A percentile compares a stretch with the other conserved stretches of the same genome.
Conservation (phyloP, 64 coral and sea anemone genomes). For the Orbicella faveolata region DNA sequence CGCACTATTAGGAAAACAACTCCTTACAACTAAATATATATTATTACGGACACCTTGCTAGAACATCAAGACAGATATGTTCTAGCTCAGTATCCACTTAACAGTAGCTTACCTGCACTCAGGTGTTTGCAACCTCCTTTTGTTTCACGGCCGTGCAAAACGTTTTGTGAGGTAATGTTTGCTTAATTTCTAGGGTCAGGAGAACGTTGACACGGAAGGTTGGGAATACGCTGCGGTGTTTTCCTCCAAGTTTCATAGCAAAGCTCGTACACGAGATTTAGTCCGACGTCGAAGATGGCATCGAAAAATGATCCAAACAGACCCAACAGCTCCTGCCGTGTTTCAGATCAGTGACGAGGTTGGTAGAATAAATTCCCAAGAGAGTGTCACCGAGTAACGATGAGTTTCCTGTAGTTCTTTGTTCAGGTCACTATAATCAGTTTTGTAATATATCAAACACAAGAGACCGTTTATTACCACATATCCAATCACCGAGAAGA, state of each 20-base stretch:
- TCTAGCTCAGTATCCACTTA: too few relatives aligned
- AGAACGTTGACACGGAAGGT: slow-evolving; percentile 79
- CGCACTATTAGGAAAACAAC: too few relatives aligned
- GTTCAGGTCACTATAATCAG: too few relatives aligned
- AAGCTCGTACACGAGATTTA: slow-evolving; percentile 73
- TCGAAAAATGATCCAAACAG: slow-evolving; percentile 86
- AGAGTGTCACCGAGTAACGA: not conserved
- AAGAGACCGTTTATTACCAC: too few relatives aligned
- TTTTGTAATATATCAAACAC: too few relatives aligned
- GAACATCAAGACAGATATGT: too few relatives aligned
- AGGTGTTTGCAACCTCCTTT: too few relatives aligned
- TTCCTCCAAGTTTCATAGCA: slow-evolving; percentile 78
- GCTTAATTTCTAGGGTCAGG: slow-evolving; percentile 38
- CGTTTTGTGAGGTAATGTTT: not conserved
- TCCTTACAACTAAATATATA: too few relatives aligned
- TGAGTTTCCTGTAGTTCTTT: too few relatives aligned
- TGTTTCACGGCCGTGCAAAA: not conserved
- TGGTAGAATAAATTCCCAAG: not conserved
- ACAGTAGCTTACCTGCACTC: too few relatives aligned
- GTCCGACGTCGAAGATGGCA: slow-evolving; percentile 94
- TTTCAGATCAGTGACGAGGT: slow-evolving; percentile 57
- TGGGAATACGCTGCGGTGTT: slow-evolving; percentile 91
- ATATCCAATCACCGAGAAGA: too few relatives aligned
- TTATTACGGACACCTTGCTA: too few relatives aligned
- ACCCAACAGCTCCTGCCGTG: slow-evolving; percentile 86